Conservation (phyloP, 2,888 invertebrate species). For the Rotaria macrura region DNA sequence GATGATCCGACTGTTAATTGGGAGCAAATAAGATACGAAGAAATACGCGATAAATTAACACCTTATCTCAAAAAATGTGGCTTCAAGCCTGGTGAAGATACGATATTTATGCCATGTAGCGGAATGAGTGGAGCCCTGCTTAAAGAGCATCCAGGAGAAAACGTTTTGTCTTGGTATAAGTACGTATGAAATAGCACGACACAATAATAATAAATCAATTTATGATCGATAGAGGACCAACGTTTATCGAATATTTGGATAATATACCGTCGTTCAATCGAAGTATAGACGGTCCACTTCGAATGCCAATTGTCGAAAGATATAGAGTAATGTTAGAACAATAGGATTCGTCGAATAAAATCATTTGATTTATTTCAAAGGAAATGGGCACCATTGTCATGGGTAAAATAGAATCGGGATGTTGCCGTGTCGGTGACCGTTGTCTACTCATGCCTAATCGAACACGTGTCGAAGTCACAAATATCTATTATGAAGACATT, state of each 20-base stretch:
- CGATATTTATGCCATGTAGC: slow-evolving; percentile 92
- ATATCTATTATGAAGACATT: slow-evolving; percentile 90
- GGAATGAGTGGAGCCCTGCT: slow-evolving; percentile 89
- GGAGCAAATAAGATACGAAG: slow-evolving; percentile 78
- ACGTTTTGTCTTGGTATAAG: slow-evolving; percentile 71
- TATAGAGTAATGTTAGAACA: slow-evolving; percentile 60
- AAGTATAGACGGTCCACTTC: slow-evolving; percentile 85
- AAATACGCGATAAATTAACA: slow-evolving; percentile 93
- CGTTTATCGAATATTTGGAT: slow-evolving; percentile 92
- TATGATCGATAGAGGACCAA: slow-evolving; percentile 64
- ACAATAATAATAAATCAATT: no score
- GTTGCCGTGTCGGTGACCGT: slow-evolving; percentile 76
- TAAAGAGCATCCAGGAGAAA: slow-evolving; percentile 52
- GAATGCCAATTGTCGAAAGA: slow-evolving; percentile 95
- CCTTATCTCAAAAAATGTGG: slow-evolving; percentile 89
- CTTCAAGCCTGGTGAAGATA: slow-evolving; percentile 89
- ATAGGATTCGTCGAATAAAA: neutral
- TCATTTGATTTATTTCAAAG: slow-evolving; percentile 39
- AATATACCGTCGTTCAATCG: slow-evolving; percentile 78
- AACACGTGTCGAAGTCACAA: slow-evolving; percentile 83
- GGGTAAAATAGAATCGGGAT: slow-evolving; percentile 95
- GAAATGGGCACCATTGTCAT: slow-evolving; percentile 99
- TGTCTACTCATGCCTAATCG: slow-evolving; percentile 94
- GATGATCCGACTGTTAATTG: slow-evolving; percentile 92
- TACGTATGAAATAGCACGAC: slow-evolving; percentile 36